Evolutionary conservation across 2,113 vertebrate species (phyloP).

Genomic region (Corythornis cristatus): DNA sequence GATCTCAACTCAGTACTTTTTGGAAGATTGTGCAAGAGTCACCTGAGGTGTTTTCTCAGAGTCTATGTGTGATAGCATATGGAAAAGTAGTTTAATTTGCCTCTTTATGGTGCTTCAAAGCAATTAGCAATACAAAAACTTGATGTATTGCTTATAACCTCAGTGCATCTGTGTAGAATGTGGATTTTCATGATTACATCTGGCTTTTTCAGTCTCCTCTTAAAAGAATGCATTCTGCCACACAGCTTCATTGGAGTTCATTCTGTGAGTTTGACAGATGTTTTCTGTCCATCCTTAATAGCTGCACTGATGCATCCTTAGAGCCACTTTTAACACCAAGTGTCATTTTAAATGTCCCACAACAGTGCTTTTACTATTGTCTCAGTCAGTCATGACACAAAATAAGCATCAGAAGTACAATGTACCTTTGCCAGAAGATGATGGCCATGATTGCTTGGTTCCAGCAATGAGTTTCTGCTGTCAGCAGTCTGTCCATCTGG

Average conservation of each 20-base stretch:
- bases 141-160: background rate
- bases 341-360: background rate
- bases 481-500: background rate
- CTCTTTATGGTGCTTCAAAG: background rate
- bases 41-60: background rate
- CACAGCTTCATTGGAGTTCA: background rate
- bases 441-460: background rate
- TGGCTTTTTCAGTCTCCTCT: background rate
- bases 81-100: background rate
- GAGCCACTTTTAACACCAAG: background rate
- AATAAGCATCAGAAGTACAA: background rate
- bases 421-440: background rate
- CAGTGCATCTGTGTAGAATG: background rate
- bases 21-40: background rate
- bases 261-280: background rate
- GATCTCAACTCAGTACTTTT: background rate
- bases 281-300: background rate
- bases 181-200: background rate
- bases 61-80: background rate
- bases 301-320: background rate
- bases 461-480: background rate
- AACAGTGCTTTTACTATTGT: background rate
- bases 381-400: background rate
- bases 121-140: background rate
- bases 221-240: background rate